Base-by-base conservation (phyloP, 1,140 invertebrate species). In the Trachymyrmex septentrionalis region DNA sequence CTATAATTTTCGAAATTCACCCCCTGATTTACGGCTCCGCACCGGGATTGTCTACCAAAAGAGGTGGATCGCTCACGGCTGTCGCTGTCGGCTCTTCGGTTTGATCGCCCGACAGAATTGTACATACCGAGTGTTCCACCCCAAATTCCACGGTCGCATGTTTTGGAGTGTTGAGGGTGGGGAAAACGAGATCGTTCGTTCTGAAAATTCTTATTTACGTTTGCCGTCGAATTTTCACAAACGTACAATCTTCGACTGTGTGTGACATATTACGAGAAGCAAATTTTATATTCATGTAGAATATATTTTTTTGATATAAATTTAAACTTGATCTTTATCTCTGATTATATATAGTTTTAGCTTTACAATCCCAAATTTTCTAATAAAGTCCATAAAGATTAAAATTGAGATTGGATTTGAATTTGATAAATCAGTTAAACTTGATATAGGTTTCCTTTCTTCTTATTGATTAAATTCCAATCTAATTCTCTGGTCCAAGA, bases 1-100 rank as follows among this genome's bases (percentile, higher is more conserved):
- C 92, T 94, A 91, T 94, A 94, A 94, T 94, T 93, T 93, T 92
- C 90, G 75, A 91, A 92, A 93, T 93, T 92, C 90, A 92, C 72
- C 86, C 82, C 88, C 85, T 93, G 93, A 94, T 94, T 94, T 94
- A 94, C 91, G 87, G 85, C 69, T 34, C 48, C 50, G 30, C 53
- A 59, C 30, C 64, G 48, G 48, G 48, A 67, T 16, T 44, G 27
- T 73, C 27, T 27, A 64, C 38, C 44, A 24, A 27, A 27, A 53
- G 21, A 73, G 55, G 67, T 82, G 53, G 19, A 82, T 75, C 55
- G 80, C 80, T 69, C 77, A 61, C 30, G 63, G 50, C 63, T 57
- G 77, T 81, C 76, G 50, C 63, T 57, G 77, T 81, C 76, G 61
- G 61, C 66, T 48, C 34, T 38, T 55, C 63, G 64, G 48, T 48